Base-by-base conservation (phyloP, 2,888 invertebrate genomes). In the Ectropis crepuscularia region DNA sequence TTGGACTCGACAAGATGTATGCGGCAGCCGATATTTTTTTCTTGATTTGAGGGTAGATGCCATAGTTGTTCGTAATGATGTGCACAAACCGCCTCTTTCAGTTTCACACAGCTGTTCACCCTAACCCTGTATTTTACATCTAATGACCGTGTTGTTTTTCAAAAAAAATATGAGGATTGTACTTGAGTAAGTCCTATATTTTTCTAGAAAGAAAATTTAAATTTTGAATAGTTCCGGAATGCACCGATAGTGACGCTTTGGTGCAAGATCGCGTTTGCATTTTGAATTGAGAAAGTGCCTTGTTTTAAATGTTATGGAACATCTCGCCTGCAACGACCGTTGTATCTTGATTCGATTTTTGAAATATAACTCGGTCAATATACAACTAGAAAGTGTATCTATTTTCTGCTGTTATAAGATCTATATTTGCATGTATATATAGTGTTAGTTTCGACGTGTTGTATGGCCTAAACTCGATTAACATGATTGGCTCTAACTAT, bases 381-480 rank as follows among this genome's bases (percentile, higher is more conserved):
- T 60, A 67, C 51, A 60, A 62, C 53, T 61, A 58, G 48, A 55
- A 60, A n/a, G 8, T 47, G 46, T 57, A 41, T 60, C 58, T 66
- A 68, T 63, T 53, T 51, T 63, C 51, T 58, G 45, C 41, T 55
- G 43, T 50, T 63, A 57, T 66, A 61, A 59, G 50, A 57, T 53
- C 11, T 60, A 64, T 66, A 68, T 71, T 67, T 69, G 74, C 73
- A 73, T 73, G 73, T 70, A 65, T 67, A 68, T 70, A 65, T 67
- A 68, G 67, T 70, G 61, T 70, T 28, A 28, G 68, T 68, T 70
- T 65, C 61, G 70, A 75, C 73, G 80, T 83, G 78, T 81, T 83
- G 89, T 88, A 88, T 88, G 88, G 88, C 88, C 64, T 89, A 88
- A 85, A 84, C 77, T 72, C 66, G 63, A 78, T 77, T 85, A 85